Conservation (phyloP, 2,888 invertebrate genomes). For the Chirona hameri region DNA sequence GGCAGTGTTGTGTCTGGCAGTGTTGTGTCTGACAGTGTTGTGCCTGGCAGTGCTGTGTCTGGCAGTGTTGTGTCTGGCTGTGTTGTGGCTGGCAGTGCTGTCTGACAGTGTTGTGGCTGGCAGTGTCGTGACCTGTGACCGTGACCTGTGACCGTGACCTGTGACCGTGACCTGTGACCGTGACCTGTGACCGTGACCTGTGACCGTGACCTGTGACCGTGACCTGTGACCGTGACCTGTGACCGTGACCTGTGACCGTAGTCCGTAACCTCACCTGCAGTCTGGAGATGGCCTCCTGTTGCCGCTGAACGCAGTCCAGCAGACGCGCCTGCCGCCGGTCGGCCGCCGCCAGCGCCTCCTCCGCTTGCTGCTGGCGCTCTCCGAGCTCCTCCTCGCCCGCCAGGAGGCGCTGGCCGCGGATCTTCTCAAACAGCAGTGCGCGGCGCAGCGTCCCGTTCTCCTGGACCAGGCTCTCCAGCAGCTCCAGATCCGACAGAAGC, state of each 20-base stretch:
- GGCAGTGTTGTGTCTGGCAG: no score
- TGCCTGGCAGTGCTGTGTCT: no score
- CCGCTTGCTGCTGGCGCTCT: background rate
- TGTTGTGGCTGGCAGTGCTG: no score
- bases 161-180: background rate
- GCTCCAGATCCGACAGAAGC: background rate
- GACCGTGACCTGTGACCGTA: no score
- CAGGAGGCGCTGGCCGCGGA: background rate
- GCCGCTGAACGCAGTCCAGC: conserved; percentile 1
- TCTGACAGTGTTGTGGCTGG: no score
- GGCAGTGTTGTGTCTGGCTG: no score
- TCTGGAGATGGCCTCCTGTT: background rate
- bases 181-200: background rate
- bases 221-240: background rate
- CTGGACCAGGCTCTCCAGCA: background rate
- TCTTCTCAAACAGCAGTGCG: background rate
- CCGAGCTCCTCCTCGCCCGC: background rate
- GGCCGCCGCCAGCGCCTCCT: background rate
- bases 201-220: no score
- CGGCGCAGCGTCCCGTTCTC: conserved; percentile 22
- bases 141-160: background rate
- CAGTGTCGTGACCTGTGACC: no score
- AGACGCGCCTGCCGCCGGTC: background rate
- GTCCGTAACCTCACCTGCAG: background rate
- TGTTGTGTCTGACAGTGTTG: no score